Evolutionary conservation across 2,113 vertebrate species (phyloP).

Genomic region (Cacatua alba): DNA sequence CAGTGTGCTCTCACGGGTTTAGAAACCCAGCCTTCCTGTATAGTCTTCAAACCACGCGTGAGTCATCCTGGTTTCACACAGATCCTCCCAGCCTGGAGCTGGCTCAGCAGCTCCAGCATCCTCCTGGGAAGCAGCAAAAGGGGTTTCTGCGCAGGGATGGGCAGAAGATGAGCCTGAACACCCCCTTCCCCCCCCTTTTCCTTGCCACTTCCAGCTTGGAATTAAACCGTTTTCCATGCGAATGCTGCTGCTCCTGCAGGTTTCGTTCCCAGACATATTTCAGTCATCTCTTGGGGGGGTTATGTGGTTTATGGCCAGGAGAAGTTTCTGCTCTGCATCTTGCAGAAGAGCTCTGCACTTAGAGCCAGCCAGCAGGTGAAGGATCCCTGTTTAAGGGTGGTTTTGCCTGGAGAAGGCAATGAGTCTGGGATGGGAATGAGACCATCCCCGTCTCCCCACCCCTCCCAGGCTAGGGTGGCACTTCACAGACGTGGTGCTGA

Average conservation of each 20-base stretch:
- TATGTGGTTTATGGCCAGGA: background rate
- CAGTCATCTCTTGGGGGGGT: rapidly evolving
- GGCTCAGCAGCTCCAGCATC: background rate
- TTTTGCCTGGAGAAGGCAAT: background rate
- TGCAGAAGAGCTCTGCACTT: background rate
- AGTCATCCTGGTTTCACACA: background rate
- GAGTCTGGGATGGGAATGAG: background rate
- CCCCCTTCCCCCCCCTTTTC: rapidly evolving
- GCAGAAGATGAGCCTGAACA: background rate
- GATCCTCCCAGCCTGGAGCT: background rate
- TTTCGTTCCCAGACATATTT: background rate
- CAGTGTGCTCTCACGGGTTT: background rate
- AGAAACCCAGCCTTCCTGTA: background rate
- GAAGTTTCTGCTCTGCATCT: background rate
- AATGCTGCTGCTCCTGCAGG: background rate
- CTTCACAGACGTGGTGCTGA: background rate
- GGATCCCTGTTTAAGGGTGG: rapidly evolving
- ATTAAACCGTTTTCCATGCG: rapidly evolving
- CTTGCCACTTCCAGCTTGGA: background rate
- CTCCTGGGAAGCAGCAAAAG: background rate
- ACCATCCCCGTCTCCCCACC: background rate
- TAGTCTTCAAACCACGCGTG: rapidly evolving
- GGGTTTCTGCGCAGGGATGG: background rate
- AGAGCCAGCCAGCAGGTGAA: background rate
- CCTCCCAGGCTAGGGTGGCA: background rate